Conservation (phyloP, 2,797 vertebrate genomes). For the Manis pentadactyla region DNA sequence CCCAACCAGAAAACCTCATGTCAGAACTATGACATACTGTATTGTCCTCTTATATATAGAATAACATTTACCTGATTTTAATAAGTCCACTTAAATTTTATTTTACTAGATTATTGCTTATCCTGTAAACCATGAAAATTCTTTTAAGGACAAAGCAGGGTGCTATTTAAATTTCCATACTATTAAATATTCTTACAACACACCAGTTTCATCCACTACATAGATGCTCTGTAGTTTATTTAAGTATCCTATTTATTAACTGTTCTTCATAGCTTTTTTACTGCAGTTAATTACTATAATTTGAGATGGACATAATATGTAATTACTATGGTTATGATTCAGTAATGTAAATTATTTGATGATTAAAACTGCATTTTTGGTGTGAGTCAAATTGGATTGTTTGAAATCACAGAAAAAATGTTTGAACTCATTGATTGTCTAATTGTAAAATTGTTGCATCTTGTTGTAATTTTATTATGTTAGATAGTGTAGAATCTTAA, state of each 20-base stretch:
- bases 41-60: background rate
- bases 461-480: constrained; percentile 29
- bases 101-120: background rate
- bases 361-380: constrained; percentile 64
- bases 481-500: constrained; percentile 51
- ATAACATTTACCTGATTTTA: constrained; percentile 45
- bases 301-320: constrained; percentile 63
- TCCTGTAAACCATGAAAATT: constrained; percentile 8
- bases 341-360: constrained; percentile 69
- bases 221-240: constrained; percentile 34
- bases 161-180: constrained; percentile 56
- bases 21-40: background rate
- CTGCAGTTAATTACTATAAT: constrained; percentile 71
- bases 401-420: constrained; percentile 59
- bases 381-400: constrained; percentile 60
- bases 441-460: constrained; percentile 48
- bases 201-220: background rate
- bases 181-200: constrained; percentile 57
- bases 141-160: background rate
- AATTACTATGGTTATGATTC: constrained; percentile 70
- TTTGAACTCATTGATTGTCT: background rate
- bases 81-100: background rate
- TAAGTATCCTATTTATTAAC: constrained; percentile 62
- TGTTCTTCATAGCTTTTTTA: constrained; percentile 58
- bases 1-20: background rate